Evolutionary conservation across 2,888 invertebrate species (phyloP).

Genomic region (Tenthredo distinguenda): DNA sequence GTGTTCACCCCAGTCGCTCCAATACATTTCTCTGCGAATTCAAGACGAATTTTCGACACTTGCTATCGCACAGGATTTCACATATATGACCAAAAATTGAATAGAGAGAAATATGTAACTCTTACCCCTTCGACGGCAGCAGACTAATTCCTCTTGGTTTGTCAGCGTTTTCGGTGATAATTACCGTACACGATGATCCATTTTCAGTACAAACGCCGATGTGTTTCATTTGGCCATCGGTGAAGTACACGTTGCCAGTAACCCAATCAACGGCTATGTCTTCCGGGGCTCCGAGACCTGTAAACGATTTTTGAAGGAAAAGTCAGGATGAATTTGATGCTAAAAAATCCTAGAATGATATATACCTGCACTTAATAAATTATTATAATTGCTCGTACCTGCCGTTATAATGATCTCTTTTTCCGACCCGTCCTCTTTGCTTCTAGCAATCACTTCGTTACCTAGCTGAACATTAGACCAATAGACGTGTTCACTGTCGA

Average conservation of each 20-base stretch:
- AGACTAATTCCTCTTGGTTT: conserved; percentile 86
- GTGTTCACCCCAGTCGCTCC: conserved; percentile 92
- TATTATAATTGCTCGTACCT: conserved; percentile 68
- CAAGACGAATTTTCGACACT: not conserved
- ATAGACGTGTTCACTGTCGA: conserved; percentile 86
- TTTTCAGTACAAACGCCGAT: conserved; percentile 88
- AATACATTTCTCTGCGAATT: conserved; percentile 87
- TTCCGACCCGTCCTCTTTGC: conserved; percentile 82
- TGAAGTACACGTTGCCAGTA: conserved; percentile 90
- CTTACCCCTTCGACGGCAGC: conserved; percentile 85
- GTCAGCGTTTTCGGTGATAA: conserved; percentile 82
- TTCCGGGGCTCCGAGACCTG: conserved; percentile 87
- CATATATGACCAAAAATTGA: not conserved
- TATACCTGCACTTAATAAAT: not conserved
- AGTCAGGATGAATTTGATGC: not conserved
- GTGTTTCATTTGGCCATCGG: conserved; percentile 85
- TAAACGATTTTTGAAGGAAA: not conserved
- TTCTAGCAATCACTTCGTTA: conserved; percentile 86
- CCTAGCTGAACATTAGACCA: conserved; percentile 88
- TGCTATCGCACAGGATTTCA: not conserved
- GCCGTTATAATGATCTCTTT: conserved; percentile 80
- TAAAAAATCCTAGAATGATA: too few species aligned
- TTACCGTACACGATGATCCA: conserved; percentile 83
- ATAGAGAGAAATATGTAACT: conserved; percentile 7
- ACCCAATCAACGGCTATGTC: conserved; percentile 89